Percentiles rank a stretch among this genome's conserved stretches.
Evolutionary conservation across 2,113 vertebrate genomes (phyloP).

Genomic region (Lophura nycthemera): DNA sequence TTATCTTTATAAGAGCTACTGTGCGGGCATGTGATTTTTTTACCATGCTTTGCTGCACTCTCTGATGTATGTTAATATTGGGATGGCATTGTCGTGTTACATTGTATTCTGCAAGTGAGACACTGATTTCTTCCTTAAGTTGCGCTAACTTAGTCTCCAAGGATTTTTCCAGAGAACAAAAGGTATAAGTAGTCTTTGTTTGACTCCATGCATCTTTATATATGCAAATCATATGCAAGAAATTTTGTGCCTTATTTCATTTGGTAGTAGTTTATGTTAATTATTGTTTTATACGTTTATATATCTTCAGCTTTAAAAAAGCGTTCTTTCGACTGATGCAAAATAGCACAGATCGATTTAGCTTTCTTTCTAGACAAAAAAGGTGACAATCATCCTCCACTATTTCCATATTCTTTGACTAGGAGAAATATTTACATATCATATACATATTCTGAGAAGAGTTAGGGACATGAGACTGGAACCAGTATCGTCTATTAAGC

Average conservation of each 20-base stretch:
- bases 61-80: neutral
- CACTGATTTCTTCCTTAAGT: neutral
- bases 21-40: neutral
- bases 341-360: neutral
- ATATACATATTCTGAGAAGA: neutral
- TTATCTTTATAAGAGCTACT: neutral
- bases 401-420: neutral
- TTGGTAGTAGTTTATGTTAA: neutral
- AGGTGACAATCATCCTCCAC: neutral
- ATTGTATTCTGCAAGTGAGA: neutral
- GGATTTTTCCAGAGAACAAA: neutral
- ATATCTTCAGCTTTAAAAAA: neutral
- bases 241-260: neutral
- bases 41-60: neutral
- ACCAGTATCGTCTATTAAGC: neutral
- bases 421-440: neutral
- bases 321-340: accelerated
- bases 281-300: neutral
- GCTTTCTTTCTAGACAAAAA: neutral
- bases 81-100: neutral
- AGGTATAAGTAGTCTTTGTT: neutral
- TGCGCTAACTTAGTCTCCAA: neutral
- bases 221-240: neutral
- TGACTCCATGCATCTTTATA: neutral
- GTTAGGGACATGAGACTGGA: neutral